Evolutionary conservation across 92 coral and sea anemone species (phyloP).

Genomic region (Palythoa caribaeorum): DNA sequence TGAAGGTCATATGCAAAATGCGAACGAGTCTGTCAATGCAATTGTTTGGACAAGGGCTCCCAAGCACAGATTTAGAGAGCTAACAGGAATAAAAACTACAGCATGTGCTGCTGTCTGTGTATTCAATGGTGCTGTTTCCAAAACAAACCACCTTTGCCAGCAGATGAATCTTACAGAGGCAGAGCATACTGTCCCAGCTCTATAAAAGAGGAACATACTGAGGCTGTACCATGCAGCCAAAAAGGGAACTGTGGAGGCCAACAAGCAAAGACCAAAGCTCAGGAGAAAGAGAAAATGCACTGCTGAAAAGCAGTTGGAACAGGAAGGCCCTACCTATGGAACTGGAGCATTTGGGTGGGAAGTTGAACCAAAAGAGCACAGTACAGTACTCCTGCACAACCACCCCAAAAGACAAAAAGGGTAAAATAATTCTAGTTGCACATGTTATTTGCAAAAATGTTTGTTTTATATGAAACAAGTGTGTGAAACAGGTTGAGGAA

Average conservation of each 20-base stretch:
- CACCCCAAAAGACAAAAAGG: neutral
- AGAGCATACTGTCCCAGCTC: conserved; percentile 14
- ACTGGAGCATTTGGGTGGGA: conserved; percentile 16
- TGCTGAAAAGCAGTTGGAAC: conserved; percentile 23
- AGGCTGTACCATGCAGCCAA: conserved; percentile 23
- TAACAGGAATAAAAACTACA: conserved; percentile 15
- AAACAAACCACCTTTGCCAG: neutral
- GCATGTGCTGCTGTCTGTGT: conserved; percentile 20
- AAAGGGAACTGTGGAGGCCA: conserved; percentile 27
- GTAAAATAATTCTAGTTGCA: neutral
- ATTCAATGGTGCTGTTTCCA: conserved; percentile 19
- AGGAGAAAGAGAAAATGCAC: conserved; percentile 20
- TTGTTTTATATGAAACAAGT: neutral
- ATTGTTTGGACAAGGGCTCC: neutral
- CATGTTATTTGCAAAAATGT: neutral
- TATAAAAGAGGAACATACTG: neutral
- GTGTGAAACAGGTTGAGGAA: neutral
- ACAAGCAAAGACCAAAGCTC: conserved; percentile 20
- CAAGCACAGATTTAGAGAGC: no score
- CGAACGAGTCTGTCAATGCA: neutral
- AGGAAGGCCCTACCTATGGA: conserved; percentile 27
- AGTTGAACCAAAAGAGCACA: conserved; percentile 2
- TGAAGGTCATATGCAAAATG: neutral
- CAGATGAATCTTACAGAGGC: conserved; percentile 26
- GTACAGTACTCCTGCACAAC: conserved; percentile 3